A percentile compares a stretch with the other conserved stretches of the same genome.
Conservation (phyloP, 2,797 vertebrate genomes). For the Chaenodraco wilsoni region DNA sequence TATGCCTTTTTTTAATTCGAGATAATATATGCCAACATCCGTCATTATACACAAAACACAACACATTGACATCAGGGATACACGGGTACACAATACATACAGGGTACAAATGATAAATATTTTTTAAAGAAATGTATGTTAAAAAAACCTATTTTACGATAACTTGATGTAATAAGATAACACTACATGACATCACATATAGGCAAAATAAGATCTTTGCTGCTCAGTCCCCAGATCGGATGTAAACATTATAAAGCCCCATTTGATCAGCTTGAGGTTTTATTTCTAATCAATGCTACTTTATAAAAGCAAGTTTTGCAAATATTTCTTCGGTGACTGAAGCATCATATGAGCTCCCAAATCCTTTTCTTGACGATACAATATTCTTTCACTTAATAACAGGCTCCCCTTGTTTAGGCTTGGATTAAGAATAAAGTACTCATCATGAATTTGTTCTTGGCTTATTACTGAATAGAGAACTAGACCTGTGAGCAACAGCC, state of each 20-base stretch:
- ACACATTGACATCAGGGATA: no score
- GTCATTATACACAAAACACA: no score
- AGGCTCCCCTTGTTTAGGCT: not conserved
- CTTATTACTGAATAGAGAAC: constrained; percentile 3
- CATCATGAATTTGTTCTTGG: constrained; percentile 6
- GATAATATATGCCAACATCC: no score
- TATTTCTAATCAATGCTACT: not conserved
- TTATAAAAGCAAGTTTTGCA: not conserved
- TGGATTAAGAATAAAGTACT: not conserved
- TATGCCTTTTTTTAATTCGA: not conserved
- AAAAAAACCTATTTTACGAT: no score
- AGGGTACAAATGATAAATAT: no score
- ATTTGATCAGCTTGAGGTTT: not conserved
- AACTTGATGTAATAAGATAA: no score
- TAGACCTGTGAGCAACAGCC: constrained; percentile 4
- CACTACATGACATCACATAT: no score
- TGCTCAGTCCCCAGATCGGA: not conserved
- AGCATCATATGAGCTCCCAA: not conserved
- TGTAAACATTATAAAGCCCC: not conserved
- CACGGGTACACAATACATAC: no score
- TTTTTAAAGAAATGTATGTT: no score
- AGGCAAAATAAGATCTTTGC: not conserved
- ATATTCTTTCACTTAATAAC: not conserved
- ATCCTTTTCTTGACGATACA: not conserved
- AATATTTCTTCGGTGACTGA: not conserved